Percentiles rank a stretch among this genome's conserved stretches.
phyloP scores from a whole-genome alignment of 2,888 invertebrate genomes.

The Megastigmus dorsalis region DNA sequence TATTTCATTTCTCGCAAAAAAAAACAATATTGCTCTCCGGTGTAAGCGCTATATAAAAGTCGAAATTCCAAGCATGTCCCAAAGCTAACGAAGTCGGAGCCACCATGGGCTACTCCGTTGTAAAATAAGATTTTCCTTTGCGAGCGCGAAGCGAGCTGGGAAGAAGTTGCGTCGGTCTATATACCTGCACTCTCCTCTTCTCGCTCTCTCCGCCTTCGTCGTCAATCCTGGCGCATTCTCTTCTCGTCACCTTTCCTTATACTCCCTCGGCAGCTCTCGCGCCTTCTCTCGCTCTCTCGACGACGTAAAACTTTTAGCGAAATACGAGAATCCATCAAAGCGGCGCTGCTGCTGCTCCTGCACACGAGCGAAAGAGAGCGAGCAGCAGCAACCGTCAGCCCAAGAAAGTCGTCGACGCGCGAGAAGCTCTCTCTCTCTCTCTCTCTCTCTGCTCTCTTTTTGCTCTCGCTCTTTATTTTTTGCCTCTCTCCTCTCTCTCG shows the following conservation, averaged over 20 bases:
- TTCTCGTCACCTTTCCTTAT: constrained; percentile 6
- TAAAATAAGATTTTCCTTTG: constrained; percentile 31
- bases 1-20: no score
- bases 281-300: constrained; percentile 34
- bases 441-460: constrained; percentile 24
- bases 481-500: background rate
- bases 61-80: background rate
- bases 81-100: constrained; percentile 21
- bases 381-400: background rate
- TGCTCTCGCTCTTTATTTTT: constrained; percentile 18
- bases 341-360: constrained; percentile 4
- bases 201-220: constrained; percentile 13
- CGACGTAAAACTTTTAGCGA: constrained; percentile 62
- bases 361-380: constrained; percentile 9
- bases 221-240: constrained; percentile 44
- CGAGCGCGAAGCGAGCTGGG: no score
- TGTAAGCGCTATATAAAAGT: no score
- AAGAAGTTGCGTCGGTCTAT: no score
- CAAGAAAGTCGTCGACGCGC: constrained; percentile 30
- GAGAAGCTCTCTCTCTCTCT: constrained; percentile 30
- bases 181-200: no score
- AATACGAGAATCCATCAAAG: constrained; percentile 67
- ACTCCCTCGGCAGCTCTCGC: no score
- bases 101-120: background rate
- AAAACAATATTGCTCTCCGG: no score